Base-by-base conservation (phyloP, 2,113 vertebrate genomes). In the Onychostoma macrolepis region DNA sequence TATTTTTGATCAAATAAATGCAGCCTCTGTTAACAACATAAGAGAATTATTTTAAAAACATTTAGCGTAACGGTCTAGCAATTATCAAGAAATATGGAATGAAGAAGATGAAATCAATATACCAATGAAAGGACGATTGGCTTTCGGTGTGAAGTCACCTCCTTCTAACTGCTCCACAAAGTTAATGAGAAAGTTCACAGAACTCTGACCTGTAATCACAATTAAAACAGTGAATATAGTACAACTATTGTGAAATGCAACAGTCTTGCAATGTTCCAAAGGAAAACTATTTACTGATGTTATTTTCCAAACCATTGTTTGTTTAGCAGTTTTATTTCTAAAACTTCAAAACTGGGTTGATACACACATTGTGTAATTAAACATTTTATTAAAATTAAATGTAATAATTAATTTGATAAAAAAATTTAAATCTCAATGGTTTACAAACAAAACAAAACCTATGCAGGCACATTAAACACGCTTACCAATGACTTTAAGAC, bases 401-500 rank as follows among this genome's bases (percentile, higher is more conserved):
- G 33, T 33, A 33, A 43, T 43, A 43, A 43, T 12, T 5, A 1
- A 33, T 33, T 33, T 33, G 33, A 33, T 33, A 33, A 4, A 12
- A 4, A 50, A 13, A 50, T 15, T 15, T 50, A 61, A 4, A 65
- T 65, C n/a, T 63, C 61, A 63, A 4, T 65, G 12, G 26, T 65
- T 65, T 65, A 65, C 9, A 2, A 43, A 43, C 1, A 43, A 43
- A 43, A 43, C 43, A 43, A 43, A 43, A 9, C 63, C 30, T 30
- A 67, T 30, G 1, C 26, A 6, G 63, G 63, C 63, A 67, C 28
- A 67, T 0, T 17, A 50, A 45, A 38, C 69, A 36, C 36, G 1
- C 28, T 93, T 78, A 94, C 93, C 93, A 81, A 87, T 86, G 56
- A 94, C 89, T 82, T 88, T 95, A n/a, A 94, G 75, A 17, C 88